These are phyloP conservation scores for Stenotaenia linearis DNA, from an alignment of 2,888 invertebrate genomes.

Conservation along the genomic window DNA sequence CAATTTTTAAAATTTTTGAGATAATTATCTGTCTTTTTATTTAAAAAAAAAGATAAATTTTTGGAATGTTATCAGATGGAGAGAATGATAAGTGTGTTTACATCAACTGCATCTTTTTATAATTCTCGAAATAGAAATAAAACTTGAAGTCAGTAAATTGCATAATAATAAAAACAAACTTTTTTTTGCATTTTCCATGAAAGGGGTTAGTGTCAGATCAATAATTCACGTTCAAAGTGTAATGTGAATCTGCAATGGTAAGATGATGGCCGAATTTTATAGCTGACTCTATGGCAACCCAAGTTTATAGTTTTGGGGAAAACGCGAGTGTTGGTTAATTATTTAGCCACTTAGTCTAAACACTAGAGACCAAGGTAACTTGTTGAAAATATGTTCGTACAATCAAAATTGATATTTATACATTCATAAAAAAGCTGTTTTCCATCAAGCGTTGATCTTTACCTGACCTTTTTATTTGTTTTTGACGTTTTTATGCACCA, in stretches of 20 bases:
- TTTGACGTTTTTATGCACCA: too few species aligned
- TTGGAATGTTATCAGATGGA: not conserved
- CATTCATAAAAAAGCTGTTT: not conserved
- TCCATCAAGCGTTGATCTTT: not conserved
- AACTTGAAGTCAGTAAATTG: too few species aligned
- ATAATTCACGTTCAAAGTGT: conserved; percentile 6
- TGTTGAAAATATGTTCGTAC: not conserved
- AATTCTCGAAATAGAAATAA: too few species aligned
- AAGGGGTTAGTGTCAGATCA: not conserved
- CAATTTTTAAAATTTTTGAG: not conserved
- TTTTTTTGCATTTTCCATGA: not conserved
- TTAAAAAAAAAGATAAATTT: not conserved
- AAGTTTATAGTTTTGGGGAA: not conserved
- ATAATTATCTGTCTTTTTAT: not conserved
- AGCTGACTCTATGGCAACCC: not conserved
- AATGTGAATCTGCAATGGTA: conserved; percentile 2
- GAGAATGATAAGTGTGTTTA: too few species aligned
- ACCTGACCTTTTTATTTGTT: not conserved
- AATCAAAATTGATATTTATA: too few species aligned
- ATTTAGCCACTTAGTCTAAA: not conserved
- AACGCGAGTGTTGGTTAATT: not conserved
- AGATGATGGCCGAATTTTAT: not conserved
- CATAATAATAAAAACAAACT: too few species aligned
- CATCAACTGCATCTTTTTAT: too few species aligned
- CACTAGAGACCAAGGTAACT: not conserved